Evolutionary conservation across 1,140 invertebrate genomes (phyloP), one percentile per base, ranked within the genome.

Genomic region (Meteorus sp.): DNA sequence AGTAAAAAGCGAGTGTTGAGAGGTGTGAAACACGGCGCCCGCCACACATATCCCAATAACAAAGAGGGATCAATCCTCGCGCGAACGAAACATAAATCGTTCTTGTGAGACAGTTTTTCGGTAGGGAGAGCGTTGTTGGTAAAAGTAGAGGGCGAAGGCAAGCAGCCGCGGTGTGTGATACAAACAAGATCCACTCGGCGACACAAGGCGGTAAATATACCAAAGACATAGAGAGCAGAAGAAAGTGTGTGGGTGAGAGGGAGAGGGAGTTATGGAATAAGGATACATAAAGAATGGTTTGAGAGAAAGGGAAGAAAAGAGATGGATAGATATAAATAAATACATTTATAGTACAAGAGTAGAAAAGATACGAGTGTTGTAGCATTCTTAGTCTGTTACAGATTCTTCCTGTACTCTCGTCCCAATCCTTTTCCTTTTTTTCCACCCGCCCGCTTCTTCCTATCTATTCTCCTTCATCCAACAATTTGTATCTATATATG

Each of bases 41-140:
- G 33, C 9, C 50, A 55, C 45, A 51, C 50, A 59, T 58, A 57
- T 56, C 37, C 50, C 41, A 55, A 66, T 72, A 73, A 76, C 70
- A 75, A 77, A 74, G 75, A 73, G 71, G 72, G 72, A 79, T 79
- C 75, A 77, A 79, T 79, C 75, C 69, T 69, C 68, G 70, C 59
- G 66, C 66, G 62, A 67, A 73, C 73, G 73, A 76, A 76, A 75
- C 73, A 76, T 78, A 77, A 77, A 78, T 78, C 70, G 71, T 72
- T 54, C 54, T 51, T 60, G 61, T 65, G 72, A 70, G 74, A 77
- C 75, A 72, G 68, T 75, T 78, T 78, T 71, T 65, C 72, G 68
- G 69, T 66, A 66, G 65, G 66, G 66, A 54, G 33, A 27, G 33
- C 19, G 15, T 41, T 51, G 29, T 29, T 37, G 15, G 39, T 52